These are phyloP conservation scores for Drosophila dunni DNA, from an alignment of 1,140 invertebrate genomes.

Conservation along the genomic window DNA sequence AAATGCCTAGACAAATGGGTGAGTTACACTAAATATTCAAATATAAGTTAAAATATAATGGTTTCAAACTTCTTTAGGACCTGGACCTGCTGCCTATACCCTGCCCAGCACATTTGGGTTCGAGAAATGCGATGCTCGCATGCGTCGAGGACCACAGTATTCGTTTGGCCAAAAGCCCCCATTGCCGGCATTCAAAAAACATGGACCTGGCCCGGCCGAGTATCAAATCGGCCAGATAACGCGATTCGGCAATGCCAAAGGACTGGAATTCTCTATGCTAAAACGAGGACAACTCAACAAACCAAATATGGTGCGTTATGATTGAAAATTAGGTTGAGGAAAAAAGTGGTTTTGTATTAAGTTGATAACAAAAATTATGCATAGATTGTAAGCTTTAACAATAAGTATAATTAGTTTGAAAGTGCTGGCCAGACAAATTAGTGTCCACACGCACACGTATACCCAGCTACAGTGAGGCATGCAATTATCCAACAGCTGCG, in stretches of 20 bases:
- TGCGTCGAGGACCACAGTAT: constrained; percentile 33
- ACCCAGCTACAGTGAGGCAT: background rate
- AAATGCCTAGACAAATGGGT: constrained; percentile 34
- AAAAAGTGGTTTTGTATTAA: background rate
- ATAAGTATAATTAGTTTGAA: background rate
- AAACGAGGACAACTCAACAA: constrained; percentile 25
- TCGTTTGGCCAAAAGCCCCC: constrained; percentile 30
- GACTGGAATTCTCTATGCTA: constrained; percentile 34
- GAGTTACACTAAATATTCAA: background rate
- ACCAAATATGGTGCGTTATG: constrained; percentile 23
- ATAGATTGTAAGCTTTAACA: background rate
- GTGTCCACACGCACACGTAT: background rate
- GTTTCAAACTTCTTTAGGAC: constrained; percentile 10
- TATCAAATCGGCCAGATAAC: constrained; percentile 43
- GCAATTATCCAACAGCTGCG: constrained; percentile 3
- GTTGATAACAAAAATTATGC: background rate
- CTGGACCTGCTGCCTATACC: constrained; percentile 37
- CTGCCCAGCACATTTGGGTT: constrained; percentile 40
- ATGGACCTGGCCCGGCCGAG: constrained; percentile 38
- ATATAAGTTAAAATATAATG: too few species aligned
- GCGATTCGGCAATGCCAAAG: constrained; percentile 30
- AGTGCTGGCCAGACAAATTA: constrained; percentile 2
- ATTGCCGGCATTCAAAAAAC: constrained; percentile 20
- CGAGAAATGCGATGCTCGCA: constrained; percentile 28
- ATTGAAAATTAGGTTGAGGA: background rate